Base-by-base conservation (phyloP, 2,113 vertebrate species). In the Epinephelus lanceolatus region DNA sequence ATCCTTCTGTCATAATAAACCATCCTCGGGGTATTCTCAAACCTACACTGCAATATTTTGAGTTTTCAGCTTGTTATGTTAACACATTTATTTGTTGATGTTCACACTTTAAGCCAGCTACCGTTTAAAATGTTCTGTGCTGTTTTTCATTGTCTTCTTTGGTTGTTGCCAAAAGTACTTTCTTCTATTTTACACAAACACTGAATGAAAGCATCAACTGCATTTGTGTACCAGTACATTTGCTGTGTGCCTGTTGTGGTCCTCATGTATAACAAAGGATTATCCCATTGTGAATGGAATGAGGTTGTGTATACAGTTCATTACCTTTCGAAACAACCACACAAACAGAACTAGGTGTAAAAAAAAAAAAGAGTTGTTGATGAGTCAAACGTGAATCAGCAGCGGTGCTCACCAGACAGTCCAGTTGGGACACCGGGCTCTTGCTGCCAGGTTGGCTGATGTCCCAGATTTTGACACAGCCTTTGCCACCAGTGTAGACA, bases 391-490 rank as follows among this genome's bases (percentile, higher is more conserved):
- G 21, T 60, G 53, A 85, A 59, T 83, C 42, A 45, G 51, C 45
- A 13, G 55, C 13, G 3, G 11, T 57, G 18, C 91, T 93, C 80
- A 96, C 95, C 96, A 99, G 89, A 92, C 98, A 99, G 91, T 99
- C 98, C 63, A 99, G 96, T 94, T 99, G 98, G 74, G 98, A 99
- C 86, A 99, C 97, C 0, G 97, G 97, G 75, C 97, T 98, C 94
- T 98, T 98, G 92, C 96, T 98, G 94, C 97, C 97, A 18, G 97
- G 97, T 91, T 98, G 97, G 94, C 97, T 98, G 88, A 98, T 98
- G 93, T 98, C 97, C 97, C 97, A 98, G 95, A 98, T 97, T 92
- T 98, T 98, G 86, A 98, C 97, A 57, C 97, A 98, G 93, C 97
- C 97, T 92, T 98, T 98, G 88, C 97, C 97, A 4, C 97, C 97